Percentiles rank a stretch among this genome's conserved stretches.
These are phyloP conservation scores for Hemichromis elongatus DNA, from an alignment of 2,113 vertebrate species.

Conservation along the genomic window DNA sequence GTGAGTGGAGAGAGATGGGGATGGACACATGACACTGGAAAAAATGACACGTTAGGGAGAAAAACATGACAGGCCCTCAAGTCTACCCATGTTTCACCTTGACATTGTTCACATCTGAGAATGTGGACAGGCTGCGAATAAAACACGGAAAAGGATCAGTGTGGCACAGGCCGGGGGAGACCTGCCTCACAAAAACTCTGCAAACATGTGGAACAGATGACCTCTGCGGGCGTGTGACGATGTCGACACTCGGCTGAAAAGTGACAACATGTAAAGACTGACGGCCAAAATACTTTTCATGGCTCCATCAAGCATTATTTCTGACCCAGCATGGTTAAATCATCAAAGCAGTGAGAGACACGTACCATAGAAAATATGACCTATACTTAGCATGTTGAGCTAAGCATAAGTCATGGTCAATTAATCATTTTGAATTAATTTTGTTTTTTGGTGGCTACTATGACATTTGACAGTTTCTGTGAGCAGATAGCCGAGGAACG, in stretches of 20 bases:
- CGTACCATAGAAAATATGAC: background rate
- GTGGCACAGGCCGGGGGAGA: background rate
- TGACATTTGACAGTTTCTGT: background rate
- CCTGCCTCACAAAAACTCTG: background rate
- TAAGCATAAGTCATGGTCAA: background rate
- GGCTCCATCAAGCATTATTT: background rate
- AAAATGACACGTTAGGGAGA: background rate
- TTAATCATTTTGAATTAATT: background rate
- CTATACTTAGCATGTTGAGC: background rate
- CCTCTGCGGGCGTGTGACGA: fast-evolving
- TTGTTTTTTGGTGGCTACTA: background rate
- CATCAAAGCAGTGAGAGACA: background rate
- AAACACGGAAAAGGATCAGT: background rate
- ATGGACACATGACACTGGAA: background rate
- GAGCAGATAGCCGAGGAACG: background rate
- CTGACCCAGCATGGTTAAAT: too few species aligned
- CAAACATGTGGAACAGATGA: background rate
- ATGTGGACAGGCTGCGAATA: background rate
- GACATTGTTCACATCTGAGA: background rate
- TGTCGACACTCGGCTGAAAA: background rate
- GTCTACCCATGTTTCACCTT: background rate
- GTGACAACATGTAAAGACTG: background rate
- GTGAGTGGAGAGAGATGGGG: background rate
- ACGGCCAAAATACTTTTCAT: background rate
- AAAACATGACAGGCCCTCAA: background rate